phyloP scores from a whole-genome alignment of 2,888 invertebrate species.

The Leptura quadrifasciata region DNA sequence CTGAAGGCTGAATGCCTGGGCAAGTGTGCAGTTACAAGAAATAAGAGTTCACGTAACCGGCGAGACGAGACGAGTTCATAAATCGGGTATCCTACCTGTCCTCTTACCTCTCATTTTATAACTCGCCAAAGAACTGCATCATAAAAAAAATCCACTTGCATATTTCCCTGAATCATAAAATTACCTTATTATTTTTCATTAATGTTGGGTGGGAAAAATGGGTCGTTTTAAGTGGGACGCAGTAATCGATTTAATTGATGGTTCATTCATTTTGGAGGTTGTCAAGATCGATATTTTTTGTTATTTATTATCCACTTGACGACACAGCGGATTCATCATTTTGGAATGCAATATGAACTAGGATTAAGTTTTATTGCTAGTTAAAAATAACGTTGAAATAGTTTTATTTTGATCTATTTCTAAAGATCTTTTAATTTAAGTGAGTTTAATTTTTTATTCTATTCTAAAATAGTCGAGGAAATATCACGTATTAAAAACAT shows the following conservation, averaged over 20 bases:
- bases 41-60: conserved; percentile 57
- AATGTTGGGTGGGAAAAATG: not conserved
- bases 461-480: no score
- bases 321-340: not conserved
- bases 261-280: no score
- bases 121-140: not conserved
- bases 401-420: no score
- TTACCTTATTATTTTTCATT: not conserved
- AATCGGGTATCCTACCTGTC: conserved; percentile 49
- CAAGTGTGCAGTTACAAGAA: conserved; percentile 46
- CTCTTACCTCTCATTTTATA: conserved; percentile 7
- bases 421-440: no score
- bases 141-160: conserved; percentile 6
- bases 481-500: no score
- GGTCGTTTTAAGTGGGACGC: not conserved
- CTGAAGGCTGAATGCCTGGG: conserved; percentile 41
- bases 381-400: not conserved
- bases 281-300: no score
- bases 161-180: not conserved
- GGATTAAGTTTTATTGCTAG: not conserved
- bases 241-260: not conserved
- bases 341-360: not conserved
- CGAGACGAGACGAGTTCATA: conserved; percentile 53
- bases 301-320: not conserved
- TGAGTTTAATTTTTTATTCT: no score